A percentile compares a stretch with the other conserved stretches of the same genome.
phyloP scores from a whole-genome alignment of 2,888 invertebrate species.

The Choristoneura rosaceana region DNA sequence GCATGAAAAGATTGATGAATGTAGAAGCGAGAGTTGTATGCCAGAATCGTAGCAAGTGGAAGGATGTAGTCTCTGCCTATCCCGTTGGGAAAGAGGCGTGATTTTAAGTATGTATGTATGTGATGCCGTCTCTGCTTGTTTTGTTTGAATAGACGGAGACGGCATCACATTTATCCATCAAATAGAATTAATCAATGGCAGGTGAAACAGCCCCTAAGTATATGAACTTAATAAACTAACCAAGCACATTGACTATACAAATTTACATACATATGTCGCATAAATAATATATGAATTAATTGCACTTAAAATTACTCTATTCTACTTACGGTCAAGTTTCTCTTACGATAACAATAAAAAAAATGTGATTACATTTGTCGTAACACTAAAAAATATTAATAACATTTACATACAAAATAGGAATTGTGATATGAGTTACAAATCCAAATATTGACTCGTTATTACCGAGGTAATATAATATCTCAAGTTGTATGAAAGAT shows the following conservation, averaged over 20 bases:
- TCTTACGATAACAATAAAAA: conserved; percentile 15
- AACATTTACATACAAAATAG: conserved; percentile 21
- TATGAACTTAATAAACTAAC: not conserved
- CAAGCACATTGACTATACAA: not conserved
- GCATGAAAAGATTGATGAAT: too few species aligned
- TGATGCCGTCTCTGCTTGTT: too few species aligned
- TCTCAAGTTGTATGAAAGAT: not conserved
- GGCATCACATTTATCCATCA: too few species aligned
- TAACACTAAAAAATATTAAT: conserved; percentile 2
- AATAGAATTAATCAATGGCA: too few species aligned
- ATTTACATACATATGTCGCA: not conserved
- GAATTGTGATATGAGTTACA: conserved; percentile 18
- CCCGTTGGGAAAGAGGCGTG: too few species aligned
- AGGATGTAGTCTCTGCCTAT: too few species aligned
- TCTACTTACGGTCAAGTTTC: conserved; percentile 6
- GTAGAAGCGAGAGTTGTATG: too few species aligned
- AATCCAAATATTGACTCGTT: conserved; percentile 8
- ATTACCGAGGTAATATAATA: not conserved
- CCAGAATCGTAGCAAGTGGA: too few species aligned
- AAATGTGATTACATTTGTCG: conserved; percentile 22
- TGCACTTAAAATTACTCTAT: conserved; percentile 17
- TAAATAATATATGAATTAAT: conserved; percentile 8
- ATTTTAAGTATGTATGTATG: too few species aligned
- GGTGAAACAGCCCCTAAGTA: too few species aligned
- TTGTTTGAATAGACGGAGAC: too few species aligned